Conservation (phyloP, 2,888 invertebrate genomes). For the Polydrusus cervinus region DNA sequence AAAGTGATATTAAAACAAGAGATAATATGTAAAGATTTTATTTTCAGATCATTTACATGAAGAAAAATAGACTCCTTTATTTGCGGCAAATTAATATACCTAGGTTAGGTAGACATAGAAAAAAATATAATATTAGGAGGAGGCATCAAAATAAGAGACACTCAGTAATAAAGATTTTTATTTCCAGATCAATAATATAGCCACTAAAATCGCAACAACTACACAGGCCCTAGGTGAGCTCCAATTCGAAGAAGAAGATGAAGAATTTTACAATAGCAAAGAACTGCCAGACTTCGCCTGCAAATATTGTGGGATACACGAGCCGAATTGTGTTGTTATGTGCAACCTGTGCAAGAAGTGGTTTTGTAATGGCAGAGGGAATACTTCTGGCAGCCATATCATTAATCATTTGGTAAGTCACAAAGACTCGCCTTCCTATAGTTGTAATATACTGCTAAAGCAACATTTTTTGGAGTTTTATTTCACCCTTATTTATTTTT, state of each 20-base stretch:
- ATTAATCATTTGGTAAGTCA: slow-evolving; percentile 93
- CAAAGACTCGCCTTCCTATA: too few species aligned
- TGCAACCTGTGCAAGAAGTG: slow-evolving; percentile 99
- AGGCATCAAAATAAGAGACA: too few species aligned
- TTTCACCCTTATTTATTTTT: too few species aligned
- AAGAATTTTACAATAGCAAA: slow-evolving; percentile 88
- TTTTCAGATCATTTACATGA: too few species aligned
- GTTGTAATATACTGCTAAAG: too few species aligned
- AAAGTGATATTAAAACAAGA: too few species aligned
- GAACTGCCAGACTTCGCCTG: slow-evolving; percentile 97
- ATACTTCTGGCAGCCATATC: slow-evolving; percentile 98
- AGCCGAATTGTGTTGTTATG: slow-evolving; percentile 97
- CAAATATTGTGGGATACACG: slow-evolving; percentile 99
- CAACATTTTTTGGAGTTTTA: too few species aligned
- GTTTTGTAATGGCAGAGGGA: slow-evolving; percentile 99
- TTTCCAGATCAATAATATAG: slow-evolving; percentile 72
- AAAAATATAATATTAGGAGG: too few species aligned
- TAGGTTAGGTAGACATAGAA: too few species aligned
- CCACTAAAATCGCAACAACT: slow-evolving; percentile 78
- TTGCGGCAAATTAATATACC: too few species aligned
- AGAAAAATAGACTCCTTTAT: too few species aligned
- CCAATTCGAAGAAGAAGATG: slow-evolving; percentile 97
- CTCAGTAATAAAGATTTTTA: not conserved
- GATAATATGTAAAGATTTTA: too few species aligned
- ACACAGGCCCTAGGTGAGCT: slow-evolving; percentile 88